phyloP scores from a whole-genome alignment of 2,888 invertebrate genomes.

The Cremastinae sp. region DNA sequence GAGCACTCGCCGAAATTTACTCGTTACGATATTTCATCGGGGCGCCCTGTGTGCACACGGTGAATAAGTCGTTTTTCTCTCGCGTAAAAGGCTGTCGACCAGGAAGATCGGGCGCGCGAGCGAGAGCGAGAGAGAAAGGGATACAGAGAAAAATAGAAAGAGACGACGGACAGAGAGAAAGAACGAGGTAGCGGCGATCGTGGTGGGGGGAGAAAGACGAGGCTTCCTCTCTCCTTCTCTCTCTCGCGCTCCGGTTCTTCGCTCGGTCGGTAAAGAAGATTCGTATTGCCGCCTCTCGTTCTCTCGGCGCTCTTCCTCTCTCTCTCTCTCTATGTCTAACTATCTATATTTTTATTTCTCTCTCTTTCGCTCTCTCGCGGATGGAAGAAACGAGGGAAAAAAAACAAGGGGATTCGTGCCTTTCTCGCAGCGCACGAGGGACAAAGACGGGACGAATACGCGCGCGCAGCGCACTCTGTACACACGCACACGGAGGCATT shows the following conservation, averaged over 20 bases:
- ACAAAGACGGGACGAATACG: constrained; percentile 28
- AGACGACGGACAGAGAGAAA: constrained; percentile 51
- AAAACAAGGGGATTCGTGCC: not conserved
- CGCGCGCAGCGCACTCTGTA: constrained; percentile 42
- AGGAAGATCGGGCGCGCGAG: constrained; percentile 65
- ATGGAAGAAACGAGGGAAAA: not conserved
- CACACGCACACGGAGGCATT: constrained; percentile 11
- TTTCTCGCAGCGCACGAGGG: constrained; percentile 21
- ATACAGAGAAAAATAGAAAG: constrained; percentile 49
- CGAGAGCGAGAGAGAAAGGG: constrained; percentile 39
- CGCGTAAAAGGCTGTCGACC: constrained; percentile 43
- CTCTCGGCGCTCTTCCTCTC: not conserved
- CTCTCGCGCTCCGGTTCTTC: constrained; percentile 30
- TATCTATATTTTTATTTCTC: too few species aligned
- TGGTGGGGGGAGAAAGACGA: constrained; percentile 37
- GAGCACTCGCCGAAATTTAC: constrained; percentile 31
- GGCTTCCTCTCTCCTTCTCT: constrained; percentile 54
- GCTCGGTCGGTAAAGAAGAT: constrained; percentile 53
- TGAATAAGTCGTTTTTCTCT: constrained; percentile 48
- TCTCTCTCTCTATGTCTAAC: not conserved
- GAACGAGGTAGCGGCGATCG: constrained; percentile 59
- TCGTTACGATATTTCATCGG: constrained; percentile 44
- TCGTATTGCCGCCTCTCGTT: constrained; percentile 30
- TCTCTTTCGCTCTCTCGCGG: constrained; percentile 1
- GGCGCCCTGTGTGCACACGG: constrained; percentile 14